These are phyloP conservation scores for Neodiprion virginianus DNA, from an alignment of 1,140 invertebrate species.

Conservation along the genomic window DNA sequence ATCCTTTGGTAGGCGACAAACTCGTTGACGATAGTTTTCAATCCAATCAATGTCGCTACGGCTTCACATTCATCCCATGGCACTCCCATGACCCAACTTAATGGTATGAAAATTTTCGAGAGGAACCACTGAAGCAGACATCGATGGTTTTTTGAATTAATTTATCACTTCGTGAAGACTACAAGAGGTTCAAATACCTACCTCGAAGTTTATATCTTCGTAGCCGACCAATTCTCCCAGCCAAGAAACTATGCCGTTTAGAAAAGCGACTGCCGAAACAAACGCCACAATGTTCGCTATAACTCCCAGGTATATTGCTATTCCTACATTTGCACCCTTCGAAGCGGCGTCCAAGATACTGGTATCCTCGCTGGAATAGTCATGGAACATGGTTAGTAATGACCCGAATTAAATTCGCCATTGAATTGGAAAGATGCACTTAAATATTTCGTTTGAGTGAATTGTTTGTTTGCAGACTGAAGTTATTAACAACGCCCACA, in stretches of 20 bases:
- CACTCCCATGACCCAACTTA: slow-evolving; percentile 84
- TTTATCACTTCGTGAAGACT: neutral
- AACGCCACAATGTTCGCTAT: slow-evolving; percentile 93
- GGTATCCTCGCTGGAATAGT: slow-evolving; percentile 72
- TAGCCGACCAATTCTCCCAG: slow-evolving; percentile 77
- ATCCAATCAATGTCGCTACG: slow-evolving; percentile 82
- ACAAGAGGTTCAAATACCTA: slow-evolving; percentile 35
- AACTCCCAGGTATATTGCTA: slow-evolving; percentile 86
- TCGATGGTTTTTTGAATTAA: neutral
- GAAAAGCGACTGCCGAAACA: slow-evolving; percentile 83
- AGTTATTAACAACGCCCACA: neutral
- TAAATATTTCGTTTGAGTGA: too few relatives aligned
- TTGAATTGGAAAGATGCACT: too few relatives aligned
- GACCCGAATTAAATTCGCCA: neutral
- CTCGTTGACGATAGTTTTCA: slow-evolving; percentile 92
- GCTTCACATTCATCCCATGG: slow-evolving; percentile 77
- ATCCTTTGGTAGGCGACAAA: slow-evolving; percentile 88
- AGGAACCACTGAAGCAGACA: slow-evolving; percentile 70
- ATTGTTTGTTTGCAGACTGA: neutral
- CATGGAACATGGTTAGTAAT: slow-evolving; percentile 2
- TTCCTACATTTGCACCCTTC: slow-evolving; percentile 82
- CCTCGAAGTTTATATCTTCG: slow-evolving; percentile 60
- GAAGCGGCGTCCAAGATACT: slow-evolving; percentile 89
- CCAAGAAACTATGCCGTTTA: slow-evolving; percentile 84
- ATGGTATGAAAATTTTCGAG: slow-evolving; percentile 85